These are phyloP conservation scores for Lophotriccus pileatus DNA, from an alignment of 2,797 vertebrate species.

Conservation along the genomic window DNA sequence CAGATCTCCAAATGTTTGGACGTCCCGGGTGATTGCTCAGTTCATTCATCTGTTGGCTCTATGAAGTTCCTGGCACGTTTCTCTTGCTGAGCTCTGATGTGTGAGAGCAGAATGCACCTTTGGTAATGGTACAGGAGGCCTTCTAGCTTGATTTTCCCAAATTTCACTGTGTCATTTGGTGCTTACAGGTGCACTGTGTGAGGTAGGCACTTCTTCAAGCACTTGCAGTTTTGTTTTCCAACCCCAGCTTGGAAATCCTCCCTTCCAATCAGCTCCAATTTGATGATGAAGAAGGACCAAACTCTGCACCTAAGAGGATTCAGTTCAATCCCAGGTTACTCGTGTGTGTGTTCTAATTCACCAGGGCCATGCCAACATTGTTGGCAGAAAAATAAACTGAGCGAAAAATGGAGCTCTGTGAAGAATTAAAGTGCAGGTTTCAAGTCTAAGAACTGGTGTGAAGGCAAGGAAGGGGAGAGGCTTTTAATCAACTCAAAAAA, in stretches of 20 bases:
- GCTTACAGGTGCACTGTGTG: not conserved
- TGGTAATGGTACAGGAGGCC: not conserved
- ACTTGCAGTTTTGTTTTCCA: not conserved
- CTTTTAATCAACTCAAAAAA: not conserved
- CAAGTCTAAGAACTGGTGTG: not conserved
- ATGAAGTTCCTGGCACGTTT: not conserved
- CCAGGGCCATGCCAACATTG: not conserved
- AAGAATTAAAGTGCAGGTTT: not conserved
- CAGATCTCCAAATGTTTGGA: constrained; percentile 20
- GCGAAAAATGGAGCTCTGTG: not conserved
- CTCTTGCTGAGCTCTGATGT: not conserved
- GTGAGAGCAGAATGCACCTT: not conserved
- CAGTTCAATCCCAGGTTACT: not conserved
- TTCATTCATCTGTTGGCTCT: not conserved
- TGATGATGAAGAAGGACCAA: not conserved
- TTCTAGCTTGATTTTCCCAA: not conserved
- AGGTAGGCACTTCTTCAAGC: not conserved
- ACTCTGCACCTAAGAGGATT: not conserved
- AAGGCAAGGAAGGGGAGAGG: not conserved
- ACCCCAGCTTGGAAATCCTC: not conserved
- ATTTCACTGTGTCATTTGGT: not conserved
- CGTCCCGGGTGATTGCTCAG: not conserved
- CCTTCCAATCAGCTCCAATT: not conserved
- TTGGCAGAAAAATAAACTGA: not conserved
- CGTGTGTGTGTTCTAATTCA: not conserved